A percentile compares a stretch with the other conserved stretches of the same genome.
Conservation (phyloP, 92 coral and sea anemone genomes). For the Diadumene lineata region DNA sequence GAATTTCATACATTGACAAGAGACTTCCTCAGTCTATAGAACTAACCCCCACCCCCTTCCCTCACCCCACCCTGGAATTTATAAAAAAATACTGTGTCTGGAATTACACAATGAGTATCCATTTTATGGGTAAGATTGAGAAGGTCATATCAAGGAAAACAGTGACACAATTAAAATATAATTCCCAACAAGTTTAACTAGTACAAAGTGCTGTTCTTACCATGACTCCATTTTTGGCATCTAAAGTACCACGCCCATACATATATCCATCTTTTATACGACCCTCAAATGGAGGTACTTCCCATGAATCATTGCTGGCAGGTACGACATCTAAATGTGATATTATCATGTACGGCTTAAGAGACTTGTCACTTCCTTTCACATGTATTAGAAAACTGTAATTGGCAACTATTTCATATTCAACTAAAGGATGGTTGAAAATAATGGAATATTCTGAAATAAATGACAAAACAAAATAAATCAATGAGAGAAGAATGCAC, state of each 20-base stretch:
- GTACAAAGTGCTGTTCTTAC: constrained; percentile 22
- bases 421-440: constrained; percentile 72
- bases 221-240: constrained; percentile 95
- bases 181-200: too few species aligned
- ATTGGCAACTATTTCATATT: constrained; percentile 60
- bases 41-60: too few species aligned
- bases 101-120: too few species aligned
- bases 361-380: constrained; percentile 63
- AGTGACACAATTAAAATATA: too few species aligned
- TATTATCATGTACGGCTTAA: constrained; percentile 80
- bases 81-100: too few species aligned
- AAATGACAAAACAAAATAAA: not conserved
- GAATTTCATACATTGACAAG: too few species aligned
- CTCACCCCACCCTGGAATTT: too few species aligned
- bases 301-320: constrained; percentile 90
- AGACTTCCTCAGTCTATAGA: too few species aligned
- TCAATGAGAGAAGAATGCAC: not conserved
- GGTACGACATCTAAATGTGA: constrained; percentile 96
- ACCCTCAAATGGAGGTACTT: constrained; percentile 91
- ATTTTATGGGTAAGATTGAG: too few species aligned
- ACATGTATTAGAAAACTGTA: constrained; percentile 74
- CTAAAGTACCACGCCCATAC: constrained; percentile 94
- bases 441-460: constrained; percentile 66
- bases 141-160: too few species aligned
- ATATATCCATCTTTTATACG: constrained; percentile 78